Base-by-base conservation (phyloP, 2,888 invertebrate genomes). In the Acronicta aceris region DNA sequence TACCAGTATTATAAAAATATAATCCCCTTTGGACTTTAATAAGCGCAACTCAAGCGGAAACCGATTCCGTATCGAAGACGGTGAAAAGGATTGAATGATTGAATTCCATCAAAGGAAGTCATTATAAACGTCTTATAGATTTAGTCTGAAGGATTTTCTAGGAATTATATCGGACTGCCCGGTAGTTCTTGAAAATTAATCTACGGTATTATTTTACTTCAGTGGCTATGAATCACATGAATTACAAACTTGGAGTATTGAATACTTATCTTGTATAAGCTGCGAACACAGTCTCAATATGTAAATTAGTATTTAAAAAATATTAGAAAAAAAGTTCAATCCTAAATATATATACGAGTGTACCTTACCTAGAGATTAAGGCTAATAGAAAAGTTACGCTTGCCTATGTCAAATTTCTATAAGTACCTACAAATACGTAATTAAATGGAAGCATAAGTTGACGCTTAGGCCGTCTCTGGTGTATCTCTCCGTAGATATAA, bases 51-150 rank as follows among this genome's bases (percentile, higher is more conserved):
- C 79, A 68, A 84, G 78, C 80, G 81, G 78, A 83, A 81, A 79
- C 72, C 70, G 82, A 79, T 71, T 65, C 58, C 76, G 65, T 57
- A 55, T 77, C 63, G 76, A 80, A 81, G 78, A 82, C 71, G 77
- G 84, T 89, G 87, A 89, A 93, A 92, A 91, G 93, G 93, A 89
- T 91, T 91, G 86, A 81, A 75, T 75, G 93, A 89, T 91, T 91
- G 86, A 81, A 75, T 75, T 78, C 81, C 79, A 73, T 91, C 91
- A 91, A 92, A 93, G 88, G 85, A 87, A 77, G 82, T 85, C 85
- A 85, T 86, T 87, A 85, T 80, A 80, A 83, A 80, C 76, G 76
- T 82, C 86, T 81, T 81, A 81, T 69, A 76, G 81, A 82, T 77
- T 81, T 69, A 74, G 82, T 82, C 86, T 88, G 85, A 87, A 82